Percentiles rank a stretch among this genome's conserved stretches.
phyloP scores from a whole-genome alignment of 2,113 vertebrate species.

The Mus pahari region DNA sequence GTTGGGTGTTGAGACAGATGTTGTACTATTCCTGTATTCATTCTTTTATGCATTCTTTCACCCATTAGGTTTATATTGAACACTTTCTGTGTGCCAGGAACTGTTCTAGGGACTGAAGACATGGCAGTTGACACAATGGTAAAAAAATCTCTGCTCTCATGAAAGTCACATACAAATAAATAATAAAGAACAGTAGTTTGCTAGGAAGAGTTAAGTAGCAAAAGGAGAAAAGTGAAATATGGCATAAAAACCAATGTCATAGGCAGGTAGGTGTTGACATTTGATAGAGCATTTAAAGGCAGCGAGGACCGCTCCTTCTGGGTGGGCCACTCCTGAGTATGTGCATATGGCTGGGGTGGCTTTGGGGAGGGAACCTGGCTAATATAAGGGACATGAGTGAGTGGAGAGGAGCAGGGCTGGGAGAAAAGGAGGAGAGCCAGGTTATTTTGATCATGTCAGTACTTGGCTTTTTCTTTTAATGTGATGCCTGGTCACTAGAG shows the following conservation, averaged over 20 bases:
- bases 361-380: fast-evolving
- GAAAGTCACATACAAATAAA: background rate
- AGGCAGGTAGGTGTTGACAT: background rate
- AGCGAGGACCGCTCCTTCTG: background rate
- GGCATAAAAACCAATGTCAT: background rate
- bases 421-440: background rate
- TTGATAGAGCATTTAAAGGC: background rate
- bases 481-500: background rate
- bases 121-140: background rate
- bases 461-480: background rate
- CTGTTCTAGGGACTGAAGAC: background rate
- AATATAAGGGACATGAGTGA: background rate
- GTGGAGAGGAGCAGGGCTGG: background rate
- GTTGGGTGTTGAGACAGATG: background rate
- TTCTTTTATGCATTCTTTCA: background rate
- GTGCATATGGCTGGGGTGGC: background rate
- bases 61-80: background rate
- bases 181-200: background rate
- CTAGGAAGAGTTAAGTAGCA: background rate
- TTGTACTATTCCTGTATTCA: background rate
- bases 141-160: background rate
- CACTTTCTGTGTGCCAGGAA: background rate
- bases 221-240: background rate
- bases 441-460: background rate
- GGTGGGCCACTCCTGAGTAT: background rate